Conservation (phyloP, 2,797 vertebrate genomes). For the Champsocephalus gunnari region DNA sequence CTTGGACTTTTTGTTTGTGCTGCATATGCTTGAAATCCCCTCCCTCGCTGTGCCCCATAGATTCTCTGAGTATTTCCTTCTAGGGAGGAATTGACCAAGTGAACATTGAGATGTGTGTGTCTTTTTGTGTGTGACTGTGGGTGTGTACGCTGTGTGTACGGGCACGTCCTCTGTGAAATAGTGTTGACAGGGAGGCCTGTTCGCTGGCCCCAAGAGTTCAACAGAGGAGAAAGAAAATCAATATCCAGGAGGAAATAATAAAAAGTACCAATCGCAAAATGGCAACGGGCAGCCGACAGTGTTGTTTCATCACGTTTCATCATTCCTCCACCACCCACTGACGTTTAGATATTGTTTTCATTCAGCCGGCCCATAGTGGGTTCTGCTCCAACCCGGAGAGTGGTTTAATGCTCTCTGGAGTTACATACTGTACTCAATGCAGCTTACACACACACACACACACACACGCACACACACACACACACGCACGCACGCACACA, state of each 20-base stretch:
- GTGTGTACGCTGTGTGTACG: neutral
- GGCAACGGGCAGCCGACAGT: conserved; percentile 41
- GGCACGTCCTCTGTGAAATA: conserved; percentile 37
- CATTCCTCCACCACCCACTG: conserved; percentile 41
- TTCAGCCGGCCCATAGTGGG: conserved; percentile 24
- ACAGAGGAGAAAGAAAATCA: conserved; percentile 70
- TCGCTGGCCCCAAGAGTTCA: conserved; percentile 56
- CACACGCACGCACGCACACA: conserved; percentile 9
- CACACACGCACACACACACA: conserved; percentile 20
- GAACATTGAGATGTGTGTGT: neutral
- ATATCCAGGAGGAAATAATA: conserved; percentile 69
- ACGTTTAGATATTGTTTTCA: conserved; percentile 53
- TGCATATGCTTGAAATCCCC: neutral
- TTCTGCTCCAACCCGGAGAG: conserved; percentile 11
- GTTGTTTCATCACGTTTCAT: conserved; percentile 58
- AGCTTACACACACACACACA: conserved; percentile 9
- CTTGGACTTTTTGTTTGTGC: neutral
- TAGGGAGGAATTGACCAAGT: conserved; percentile 3
- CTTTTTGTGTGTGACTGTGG: neutral
- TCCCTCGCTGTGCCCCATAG: conserved; percentile 4
- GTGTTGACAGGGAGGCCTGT: conserved; percentile 43
- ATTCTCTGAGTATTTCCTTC: conserved; percentile 33
- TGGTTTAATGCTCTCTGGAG: neutral
- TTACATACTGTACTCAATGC: no score
- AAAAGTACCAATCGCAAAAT: conserved; percentile 64